A percentile compares a stretch with the other conserved stretches of the same genome.
These are phyloP conservation scores for Todiramphus saurophagus DNA, from an alignment of 2,113 vertebrate species.

Conservation along the genomic window DNA sequence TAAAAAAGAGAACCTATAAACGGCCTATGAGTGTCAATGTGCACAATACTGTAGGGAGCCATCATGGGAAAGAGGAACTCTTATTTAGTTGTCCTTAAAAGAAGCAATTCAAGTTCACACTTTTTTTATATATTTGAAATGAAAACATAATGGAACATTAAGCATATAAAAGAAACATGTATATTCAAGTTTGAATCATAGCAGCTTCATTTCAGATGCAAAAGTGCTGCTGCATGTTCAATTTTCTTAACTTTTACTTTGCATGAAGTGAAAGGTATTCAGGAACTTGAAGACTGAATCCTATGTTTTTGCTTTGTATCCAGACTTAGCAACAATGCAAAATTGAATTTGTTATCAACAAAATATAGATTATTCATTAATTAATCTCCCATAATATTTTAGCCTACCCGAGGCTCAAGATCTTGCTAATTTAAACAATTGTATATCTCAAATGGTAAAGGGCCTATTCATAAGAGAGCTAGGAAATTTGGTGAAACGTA, in stretches of 20 bases:
- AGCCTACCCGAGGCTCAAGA: neutral
- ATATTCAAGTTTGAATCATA: neutral
- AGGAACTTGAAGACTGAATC: neutral
- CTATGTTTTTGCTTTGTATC: neutral
- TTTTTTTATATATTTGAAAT: neutral
- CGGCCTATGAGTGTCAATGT: neutral
- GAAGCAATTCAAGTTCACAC: neutral
- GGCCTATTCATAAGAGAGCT: neutral
- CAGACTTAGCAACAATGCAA: neutral
- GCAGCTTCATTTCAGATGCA: neutral
- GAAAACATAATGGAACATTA: neutral
- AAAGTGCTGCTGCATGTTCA: neutral
- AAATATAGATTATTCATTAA: neutral
- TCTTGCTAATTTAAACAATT: neutral
- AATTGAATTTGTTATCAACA: neutral
- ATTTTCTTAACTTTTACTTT: neutral
- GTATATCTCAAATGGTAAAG: neutral
- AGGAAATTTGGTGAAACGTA: neutral
- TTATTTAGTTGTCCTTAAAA: neutral
- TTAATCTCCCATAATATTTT: neutral
- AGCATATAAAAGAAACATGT: neutral
- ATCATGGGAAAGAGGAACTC: neutral
- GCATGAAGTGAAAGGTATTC: neutral
- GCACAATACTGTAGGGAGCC: neutral
- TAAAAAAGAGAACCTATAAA: neutral